phyloP scores from a whole-genome alignment of 92 coral and sea anemone genomes.

The Phenganax marumi region DNA sequence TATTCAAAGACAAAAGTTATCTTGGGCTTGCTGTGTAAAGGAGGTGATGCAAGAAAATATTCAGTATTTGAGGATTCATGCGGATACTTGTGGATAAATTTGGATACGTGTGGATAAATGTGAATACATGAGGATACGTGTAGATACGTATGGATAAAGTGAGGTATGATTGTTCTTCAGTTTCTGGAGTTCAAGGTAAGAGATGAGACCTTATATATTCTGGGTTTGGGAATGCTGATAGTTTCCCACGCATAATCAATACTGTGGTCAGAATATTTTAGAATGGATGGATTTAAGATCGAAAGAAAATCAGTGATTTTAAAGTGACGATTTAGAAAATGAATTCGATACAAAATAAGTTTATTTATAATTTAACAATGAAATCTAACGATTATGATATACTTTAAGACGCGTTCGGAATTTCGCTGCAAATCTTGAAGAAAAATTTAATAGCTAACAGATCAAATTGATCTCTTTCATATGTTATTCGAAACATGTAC shows the following conservation, averaged over 20 bases:
- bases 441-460: not conserved
- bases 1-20: constrained; percentile 68
- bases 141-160: not conserved
- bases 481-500: not conserved
- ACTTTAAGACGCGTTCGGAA: not conserved
- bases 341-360: no score
- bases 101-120: not conserved
- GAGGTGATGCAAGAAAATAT: not conserved
- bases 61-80: not conserved
- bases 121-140: not conserved
- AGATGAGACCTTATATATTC: not conserved
- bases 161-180: not conserved
- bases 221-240: not conserved
- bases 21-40: constrained; percentile 57
- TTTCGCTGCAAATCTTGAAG: not conserved
- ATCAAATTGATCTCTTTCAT: not conserved
- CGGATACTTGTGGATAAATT: not conserved
- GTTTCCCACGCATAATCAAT: no score
- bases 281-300: no score
- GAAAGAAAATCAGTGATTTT: no score
- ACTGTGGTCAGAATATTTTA: no score
- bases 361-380: no score
- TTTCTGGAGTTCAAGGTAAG: no score
- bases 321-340: no score
- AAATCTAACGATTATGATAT: no score